Conservation (phyloP, 2,113 vertebrate genomes). For the Hemiprocne comata region DNA sequence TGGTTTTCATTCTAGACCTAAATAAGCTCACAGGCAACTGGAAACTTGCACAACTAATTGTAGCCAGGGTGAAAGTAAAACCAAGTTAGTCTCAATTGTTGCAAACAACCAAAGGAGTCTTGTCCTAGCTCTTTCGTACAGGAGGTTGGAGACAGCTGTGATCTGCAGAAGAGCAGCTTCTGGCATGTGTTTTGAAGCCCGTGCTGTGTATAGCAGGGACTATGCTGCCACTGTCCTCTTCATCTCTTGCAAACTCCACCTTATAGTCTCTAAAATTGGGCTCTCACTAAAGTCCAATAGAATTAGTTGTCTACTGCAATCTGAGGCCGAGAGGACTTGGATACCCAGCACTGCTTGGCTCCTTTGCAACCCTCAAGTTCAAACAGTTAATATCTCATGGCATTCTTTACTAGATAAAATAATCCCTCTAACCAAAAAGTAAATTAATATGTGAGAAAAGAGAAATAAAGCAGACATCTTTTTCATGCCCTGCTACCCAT, state of each 20-base stretch:
- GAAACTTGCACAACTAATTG: neutral
- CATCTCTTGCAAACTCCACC: neutral
- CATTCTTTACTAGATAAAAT: neutral
- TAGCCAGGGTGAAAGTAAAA: neutral
- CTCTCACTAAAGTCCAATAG: neutral
- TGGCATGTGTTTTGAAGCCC: neutral
- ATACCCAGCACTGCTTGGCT: neutral
- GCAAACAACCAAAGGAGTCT: neutral
- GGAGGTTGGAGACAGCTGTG: neutral
- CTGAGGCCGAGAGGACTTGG: slow-evolving; percentile 14
- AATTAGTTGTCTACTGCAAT: neutral
- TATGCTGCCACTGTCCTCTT: neutral
- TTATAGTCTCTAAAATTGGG: neutral
- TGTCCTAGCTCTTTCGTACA: accelerated
- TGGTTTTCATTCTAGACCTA: neutral
- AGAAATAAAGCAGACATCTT: neutral
- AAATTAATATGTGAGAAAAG: neutral
- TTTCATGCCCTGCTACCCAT: neutral
- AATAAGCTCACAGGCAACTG: neutral
- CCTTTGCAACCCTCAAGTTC: neutral
- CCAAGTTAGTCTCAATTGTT: neutral
- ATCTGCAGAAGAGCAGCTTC: neutral
- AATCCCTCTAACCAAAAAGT: neutral
- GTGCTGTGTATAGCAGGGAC: neutral
- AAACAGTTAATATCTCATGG: slow-evolving; percentile 1